Evolutionary conservation across 2,797 vertebrate genomes (phyloP).

Genomic region (Aeoliscus strigatus): DNA sequence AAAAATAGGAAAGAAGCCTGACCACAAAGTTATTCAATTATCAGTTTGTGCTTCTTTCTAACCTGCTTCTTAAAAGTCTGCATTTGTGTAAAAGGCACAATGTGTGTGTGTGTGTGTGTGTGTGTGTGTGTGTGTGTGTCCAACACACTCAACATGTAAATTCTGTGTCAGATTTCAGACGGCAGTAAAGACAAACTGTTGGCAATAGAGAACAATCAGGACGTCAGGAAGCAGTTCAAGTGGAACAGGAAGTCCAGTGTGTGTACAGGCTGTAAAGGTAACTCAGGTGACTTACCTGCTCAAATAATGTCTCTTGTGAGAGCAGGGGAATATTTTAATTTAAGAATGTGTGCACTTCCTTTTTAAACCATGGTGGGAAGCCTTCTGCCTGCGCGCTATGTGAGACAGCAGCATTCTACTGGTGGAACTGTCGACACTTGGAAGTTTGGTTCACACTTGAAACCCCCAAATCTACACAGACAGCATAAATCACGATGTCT

Average conservation of each 20-base stretch:
- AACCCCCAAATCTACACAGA: neutral
- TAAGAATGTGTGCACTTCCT: conserved; percentile 1
- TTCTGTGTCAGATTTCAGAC: conserved; percentile 47
- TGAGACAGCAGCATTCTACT: too few relatives aligned
- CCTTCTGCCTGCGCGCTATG: neutral
- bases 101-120: too few relatives aligned
- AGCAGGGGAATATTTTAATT: conserved; percentile 1
- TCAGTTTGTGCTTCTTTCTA: too few relatives aligned
- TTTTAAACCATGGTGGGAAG: conserved; percentile 7
- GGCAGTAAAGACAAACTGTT: conserved; percentile 24
- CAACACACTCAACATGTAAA: neutral
- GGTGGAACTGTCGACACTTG: too few relatives aligned
- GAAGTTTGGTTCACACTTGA: too few relatives aligned
- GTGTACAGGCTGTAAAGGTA: conserved; percentile 43
- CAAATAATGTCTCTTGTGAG: neutral
- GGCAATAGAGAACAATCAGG: conserved; percentile 21
- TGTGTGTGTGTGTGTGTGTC: neutral
- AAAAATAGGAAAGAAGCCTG: too few relatives aligned
- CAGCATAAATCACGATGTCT: conserved; percentile 2
- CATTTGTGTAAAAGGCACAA: too few relatives aligned
- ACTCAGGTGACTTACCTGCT: neutral
- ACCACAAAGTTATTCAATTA: too few relatives aligned
- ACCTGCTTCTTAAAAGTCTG: too few relatives aligned
- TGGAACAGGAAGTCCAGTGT: conserved; percentile 35
- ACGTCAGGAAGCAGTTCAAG: conserved; percentile 20